Evolutionary conservation across 1,140 invertebrate species (phyloP).

Genomic region (Heliconius melpomene): DNA sequence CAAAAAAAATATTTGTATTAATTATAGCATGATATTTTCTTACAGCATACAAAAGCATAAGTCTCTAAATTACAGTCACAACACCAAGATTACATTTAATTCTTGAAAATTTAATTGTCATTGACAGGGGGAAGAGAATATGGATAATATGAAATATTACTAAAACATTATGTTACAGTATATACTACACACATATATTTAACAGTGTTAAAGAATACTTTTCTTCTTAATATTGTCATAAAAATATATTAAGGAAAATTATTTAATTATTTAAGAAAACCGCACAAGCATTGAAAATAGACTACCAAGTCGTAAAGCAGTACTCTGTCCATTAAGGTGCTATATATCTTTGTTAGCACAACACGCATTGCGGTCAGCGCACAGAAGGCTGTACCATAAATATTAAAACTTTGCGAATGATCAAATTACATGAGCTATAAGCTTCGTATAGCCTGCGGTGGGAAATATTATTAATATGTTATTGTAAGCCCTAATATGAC

Average conservation of each 20-base stretch:
- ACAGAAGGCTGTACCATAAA: conserved; percentile 13
- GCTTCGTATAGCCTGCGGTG: conserved; percentile 10
- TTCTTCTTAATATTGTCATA: neutral
- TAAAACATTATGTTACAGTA: too few relatives aligned
- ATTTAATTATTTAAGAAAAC: neutral
- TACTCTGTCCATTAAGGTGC: conserved; percentile 30
- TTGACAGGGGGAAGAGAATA: too few relatives aligned
- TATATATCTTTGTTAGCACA: conserved; percentile 37
- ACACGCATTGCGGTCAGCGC: conserved; percentile 37
- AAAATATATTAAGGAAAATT: neutral
- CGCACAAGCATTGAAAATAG: neutral
- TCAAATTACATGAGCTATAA: conserved; percentile 29
- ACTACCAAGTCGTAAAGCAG: conserved; percentile 10
- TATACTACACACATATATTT: too few relatives aligned
- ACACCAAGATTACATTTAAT: too few relatives aligned
- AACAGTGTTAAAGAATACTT: too few relatives aligned
- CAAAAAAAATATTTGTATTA: too few relatives aligned
- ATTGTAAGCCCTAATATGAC: neutral
- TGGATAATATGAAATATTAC: too few relatives aligned
- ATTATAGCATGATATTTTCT: too few relatives aligned
- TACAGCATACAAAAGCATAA: too few relatives aligned
- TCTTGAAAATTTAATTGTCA: too few relatives aligned
- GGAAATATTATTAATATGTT: neutral
- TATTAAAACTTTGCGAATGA: conserved; percentile 26
- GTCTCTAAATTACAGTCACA: too few relatives aligned